Evolutionary conservation across 1,140 invertebrate species (phyloP).

Genomic region (Temnothorax longispinosus): DNA sequence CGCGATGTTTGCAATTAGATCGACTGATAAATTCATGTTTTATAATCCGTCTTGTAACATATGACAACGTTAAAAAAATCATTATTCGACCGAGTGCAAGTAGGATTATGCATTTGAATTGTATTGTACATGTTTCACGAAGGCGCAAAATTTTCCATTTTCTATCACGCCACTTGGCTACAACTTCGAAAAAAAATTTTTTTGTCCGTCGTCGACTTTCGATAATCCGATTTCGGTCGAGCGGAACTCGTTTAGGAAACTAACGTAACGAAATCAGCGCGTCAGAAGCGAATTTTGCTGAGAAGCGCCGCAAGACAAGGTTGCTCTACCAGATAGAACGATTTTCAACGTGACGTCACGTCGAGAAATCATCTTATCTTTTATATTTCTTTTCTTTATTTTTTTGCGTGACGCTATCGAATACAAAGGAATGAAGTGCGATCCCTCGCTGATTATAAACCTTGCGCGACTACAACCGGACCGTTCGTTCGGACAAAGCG

Average conservation of each 20-base stretch:
- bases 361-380: background rate
- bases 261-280: constrained; percentile 10
- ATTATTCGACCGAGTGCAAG: background rate
- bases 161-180: background rate
- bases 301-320: no score
- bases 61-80: background rate
- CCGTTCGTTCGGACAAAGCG: constrained; percentile 35
- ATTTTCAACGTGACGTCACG: background rate
- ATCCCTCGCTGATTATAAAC: background rate
- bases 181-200: background rate
- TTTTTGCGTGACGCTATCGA: background rate
- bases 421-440: background rate
- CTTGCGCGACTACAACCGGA: constrained; percentile 6
- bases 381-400: background rate
- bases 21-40: background rate
- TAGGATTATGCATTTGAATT: background rate
- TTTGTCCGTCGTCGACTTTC: background rate
- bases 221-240: background rate
- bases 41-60: no score
- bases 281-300: background rate
- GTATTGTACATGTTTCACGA: background rate
- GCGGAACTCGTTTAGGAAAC: constrained; percentile 4
- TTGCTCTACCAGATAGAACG: background rate
- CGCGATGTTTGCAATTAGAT: background rate
- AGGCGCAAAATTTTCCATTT: background rate